Percentiles rank a stretch among this genome's conserved stretches.
Conservation (phyloP, 64 coral and sea anemone genomes). For the Montipora efflorescens region DNA sequence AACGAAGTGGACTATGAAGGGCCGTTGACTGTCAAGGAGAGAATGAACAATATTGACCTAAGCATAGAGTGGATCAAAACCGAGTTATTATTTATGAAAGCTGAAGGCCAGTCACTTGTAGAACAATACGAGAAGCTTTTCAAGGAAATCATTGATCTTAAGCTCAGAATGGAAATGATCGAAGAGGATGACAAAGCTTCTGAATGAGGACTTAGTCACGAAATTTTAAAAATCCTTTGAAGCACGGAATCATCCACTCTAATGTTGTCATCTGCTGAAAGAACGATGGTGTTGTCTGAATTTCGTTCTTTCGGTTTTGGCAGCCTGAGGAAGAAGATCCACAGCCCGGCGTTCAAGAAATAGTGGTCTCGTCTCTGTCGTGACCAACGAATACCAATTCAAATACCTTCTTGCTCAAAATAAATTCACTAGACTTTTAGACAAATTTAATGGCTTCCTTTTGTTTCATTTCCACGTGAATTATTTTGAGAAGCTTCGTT, state of each 20-base stretch:
- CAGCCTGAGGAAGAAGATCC: too few relatives aligned
- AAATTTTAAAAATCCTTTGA: not conserved
- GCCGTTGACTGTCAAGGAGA: constrained; percentile 25
- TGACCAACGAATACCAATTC: too few relatives aligned
- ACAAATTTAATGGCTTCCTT: too few relatives aligned
- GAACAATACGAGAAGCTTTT: constrained; percentile 43
- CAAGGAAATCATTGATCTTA: constrained; percentile 26
- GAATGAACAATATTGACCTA: constrained; percentile 29
- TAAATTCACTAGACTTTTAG: too few relatives aligned
- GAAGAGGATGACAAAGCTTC: not conserved
- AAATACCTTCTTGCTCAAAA: too few relatives aligned
- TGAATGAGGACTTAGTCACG: not conserved
- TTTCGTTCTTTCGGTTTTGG: too few relatives aligned
- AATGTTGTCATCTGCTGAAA: not conserved
- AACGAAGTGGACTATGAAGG: not conserved
- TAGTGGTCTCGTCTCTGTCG: too few relatives aligned
- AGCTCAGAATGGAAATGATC: constrained; percentile 6
- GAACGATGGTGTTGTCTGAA: not conserved
- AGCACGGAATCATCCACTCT: not conserved
- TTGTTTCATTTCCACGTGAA: too few relatives aligned
- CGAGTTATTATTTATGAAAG: constrained; percentile 22
- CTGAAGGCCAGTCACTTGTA: not conserved
- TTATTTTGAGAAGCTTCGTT: too few relatives aligned
- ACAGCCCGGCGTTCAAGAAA: too few relatives aligned
- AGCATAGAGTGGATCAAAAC: constrained; percentile 33